A percentile compares a stretch with the other conserved stretches of the same genome.
phyloP scores from a whole-genome alignment of 2,888 invertebrate genomes.

The Himalopsyche anomala region DNA sequence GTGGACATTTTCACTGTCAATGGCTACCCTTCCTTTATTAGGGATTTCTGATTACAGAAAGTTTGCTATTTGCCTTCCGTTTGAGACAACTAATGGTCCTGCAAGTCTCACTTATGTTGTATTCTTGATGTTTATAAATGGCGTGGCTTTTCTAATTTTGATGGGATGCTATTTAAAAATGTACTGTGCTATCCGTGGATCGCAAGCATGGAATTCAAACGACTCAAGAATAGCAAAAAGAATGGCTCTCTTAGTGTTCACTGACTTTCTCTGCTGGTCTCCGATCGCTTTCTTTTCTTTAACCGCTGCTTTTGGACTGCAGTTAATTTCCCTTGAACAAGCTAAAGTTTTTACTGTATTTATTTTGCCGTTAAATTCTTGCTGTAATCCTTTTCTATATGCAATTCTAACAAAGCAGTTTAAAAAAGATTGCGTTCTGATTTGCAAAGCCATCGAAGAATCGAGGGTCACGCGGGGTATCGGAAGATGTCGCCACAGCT shows the following conservation, averaged over 20 bases:
- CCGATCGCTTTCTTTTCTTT: slow-evolving; percentile 97
- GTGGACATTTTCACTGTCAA: slow-evolving; percentile 92
- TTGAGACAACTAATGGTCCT: slow-evolving; percentile 88
- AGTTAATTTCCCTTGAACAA: slow-evolving; percentile 93
- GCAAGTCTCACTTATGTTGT: slow-evolving; percentile 92
- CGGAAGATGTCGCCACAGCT: slow-evolving; percentile 89
- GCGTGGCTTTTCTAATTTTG: slow-evolving; percentile 94
- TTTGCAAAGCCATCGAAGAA: slow-evolving; percentile 97
- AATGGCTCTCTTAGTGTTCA: slow-evolving; percentile 97
- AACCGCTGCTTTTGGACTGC: slow-evolving; percentile 94
- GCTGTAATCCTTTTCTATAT: slow-evolving; percentile 98
- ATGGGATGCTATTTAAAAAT: slow-evolving; percentile 98
- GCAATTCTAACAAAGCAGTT: slow-evolving; percentile 98
- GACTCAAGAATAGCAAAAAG: slow-evolving; percentile 97
- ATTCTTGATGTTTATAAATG: slow-evolving; percentile 93
- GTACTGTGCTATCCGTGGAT: slow-evolving; percentile 98
- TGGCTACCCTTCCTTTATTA: slow-evolving; percentile 92
- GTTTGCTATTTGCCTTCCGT: slow-evolving; percentile 97
- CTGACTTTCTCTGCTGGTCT: slow-evolving; percentile 98
- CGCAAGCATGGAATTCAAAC: slow-evolving; percentile 98
- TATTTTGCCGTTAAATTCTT: slow-evolving; percentile 95
- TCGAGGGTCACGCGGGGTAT: slow-evolving; percentile 92
- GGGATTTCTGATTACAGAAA: slow-evolving; percentile 97
- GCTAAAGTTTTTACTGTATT: slow-evolving; percentile 98
- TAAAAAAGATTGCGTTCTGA: slow-evolving; percentile 96